Conservation (phyloP, 2,888 invertebrate species). For the Nemotelus pantherinus region DNA sequence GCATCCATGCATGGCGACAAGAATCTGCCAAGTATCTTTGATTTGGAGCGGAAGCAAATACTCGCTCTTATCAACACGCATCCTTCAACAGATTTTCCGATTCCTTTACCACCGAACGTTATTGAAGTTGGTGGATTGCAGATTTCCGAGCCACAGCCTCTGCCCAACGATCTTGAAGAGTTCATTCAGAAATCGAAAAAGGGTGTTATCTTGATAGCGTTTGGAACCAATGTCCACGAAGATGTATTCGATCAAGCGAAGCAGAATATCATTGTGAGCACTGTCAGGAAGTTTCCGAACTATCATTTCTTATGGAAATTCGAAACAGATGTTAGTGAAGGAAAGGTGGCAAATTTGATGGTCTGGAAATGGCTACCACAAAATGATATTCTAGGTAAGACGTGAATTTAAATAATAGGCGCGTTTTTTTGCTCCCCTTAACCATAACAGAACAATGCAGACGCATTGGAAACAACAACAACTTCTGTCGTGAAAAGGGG, state of each 20-base stretch:
- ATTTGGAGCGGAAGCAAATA: constrained; percentile 53
- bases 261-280: constrained; percentile 54
- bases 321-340: constrained; percentile 51
- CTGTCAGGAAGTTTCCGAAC: constrained; percentile 56
- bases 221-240: constrained; percentile 59
- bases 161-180: constrained; percentile 55
- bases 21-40: constrained; percentile 51
- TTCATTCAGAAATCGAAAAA: constrained; percentile 57
- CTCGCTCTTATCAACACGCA: constrained; percentile 60
- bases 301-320: constrained; percentile 63
- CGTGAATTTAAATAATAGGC: neutral
- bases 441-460: no score
- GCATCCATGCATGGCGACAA: constrained; percentile 48
- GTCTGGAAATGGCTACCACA: constrained; percentile 67
- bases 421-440: no score
- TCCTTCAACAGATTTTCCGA: constrained; percentile 57
- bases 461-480: no score
- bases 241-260: constrained; percentile 49
- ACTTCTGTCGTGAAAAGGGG: no score
- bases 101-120: constrained; percentile 60
- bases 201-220: constrained; percentile 60
- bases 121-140: constrained; percentile 63
- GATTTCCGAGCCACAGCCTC: constrained; percentile 54
- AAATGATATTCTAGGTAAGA: constrained; percentile 66
- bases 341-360: constrained; percentile 59